phyloP scores from a whole-genome alignment of 2,888 invertebrate species.

The Andrena minutula region DNA sequence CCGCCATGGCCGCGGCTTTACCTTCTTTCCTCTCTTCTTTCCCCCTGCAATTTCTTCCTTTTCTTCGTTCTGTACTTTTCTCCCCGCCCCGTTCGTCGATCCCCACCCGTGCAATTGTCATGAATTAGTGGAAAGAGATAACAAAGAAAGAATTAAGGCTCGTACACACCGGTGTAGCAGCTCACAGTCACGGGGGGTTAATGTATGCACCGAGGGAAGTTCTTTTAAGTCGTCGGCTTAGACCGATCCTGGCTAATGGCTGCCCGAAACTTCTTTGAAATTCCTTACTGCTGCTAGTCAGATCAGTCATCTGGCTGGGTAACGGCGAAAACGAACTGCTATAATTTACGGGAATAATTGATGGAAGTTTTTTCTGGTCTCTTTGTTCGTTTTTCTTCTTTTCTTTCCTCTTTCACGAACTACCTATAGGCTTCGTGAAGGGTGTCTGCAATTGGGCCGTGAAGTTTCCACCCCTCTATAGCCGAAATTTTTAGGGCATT shows the following conservation, averaged over 20 bases:
- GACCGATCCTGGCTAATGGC: conserved; percentile 67
- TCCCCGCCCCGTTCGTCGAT: conserved; percentile 28
- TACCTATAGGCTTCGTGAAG: not conserved
- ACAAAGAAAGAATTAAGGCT: conserved; percentile 82
- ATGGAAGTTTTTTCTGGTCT: not conserved
- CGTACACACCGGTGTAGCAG: conserved; percentile 63
- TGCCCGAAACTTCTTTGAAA: conserved; percentile 58
- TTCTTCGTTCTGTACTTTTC: conserved; percentile 39
- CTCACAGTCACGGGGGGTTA: conserved; percentile 67
- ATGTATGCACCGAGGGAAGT: conserved; percentile 75
- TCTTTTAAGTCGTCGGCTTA: conserved; percentile 67
- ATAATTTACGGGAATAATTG: conserved; percentile 53
- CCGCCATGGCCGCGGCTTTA: conserved; percentile 68
- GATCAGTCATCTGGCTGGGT: conserved; percentile 53
- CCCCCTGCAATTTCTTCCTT: conserved; percentile 23
- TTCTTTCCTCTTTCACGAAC: not conserved
- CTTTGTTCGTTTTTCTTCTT: not conserved
- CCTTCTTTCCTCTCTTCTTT: conserved; percentile 62
- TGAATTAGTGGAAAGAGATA: conserved; percentile 81
- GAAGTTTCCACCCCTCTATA: too few species aligned
- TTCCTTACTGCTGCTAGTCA: conserved; percentile 47
- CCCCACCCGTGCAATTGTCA: conserved; percentile 57
- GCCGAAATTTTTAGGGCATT: too few species aligned
- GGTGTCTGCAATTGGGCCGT: not conserved
- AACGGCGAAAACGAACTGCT: conserved; percentile 41